Percentiles rank a stretch among this genome's conserved stretches.
Evolutionary conservation across 2,888 invertebrate genomes (phyloP).

Genomic region (Melolontha melolontha): DNA sequence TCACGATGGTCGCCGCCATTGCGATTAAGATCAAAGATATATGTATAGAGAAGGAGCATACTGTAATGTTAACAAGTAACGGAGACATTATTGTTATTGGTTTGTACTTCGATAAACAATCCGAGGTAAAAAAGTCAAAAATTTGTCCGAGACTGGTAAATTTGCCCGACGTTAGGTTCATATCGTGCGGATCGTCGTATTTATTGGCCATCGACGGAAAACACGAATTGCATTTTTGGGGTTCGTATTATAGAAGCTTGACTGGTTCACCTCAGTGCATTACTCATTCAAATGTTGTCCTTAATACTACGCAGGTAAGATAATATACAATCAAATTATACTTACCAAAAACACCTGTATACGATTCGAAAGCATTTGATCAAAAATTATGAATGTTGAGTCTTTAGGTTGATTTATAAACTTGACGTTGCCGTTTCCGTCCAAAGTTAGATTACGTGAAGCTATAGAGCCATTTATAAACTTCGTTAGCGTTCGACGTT

Average conservation of each 20-base stretch:
- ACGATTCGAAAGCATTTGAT: too few relatives aligned
- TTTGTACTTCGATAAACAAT: constrained; percentile 73
- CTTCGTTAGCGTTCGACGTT: too few relatives aligned
- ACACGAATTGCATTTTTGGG: constrained; percentile 79
- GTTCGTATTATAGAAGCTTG: constrained; percentile 67
- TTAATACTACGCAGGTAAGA: constrained; percentile 37
- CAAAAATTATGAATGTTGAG: too few relatives aligned
- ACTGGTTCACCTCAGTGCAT: constrained; percentile 57
- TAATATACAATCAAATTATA: background rate
- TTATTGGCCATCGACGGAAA: constrained; percentile 75
- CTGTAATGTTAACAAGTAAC: constrained; percentile 72
- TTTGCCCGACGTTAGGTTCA: constrained; percentile 40
- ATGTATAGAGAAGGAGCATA: constrained; percentile 72
- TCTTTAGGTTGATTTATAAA: too few relatives aligned
- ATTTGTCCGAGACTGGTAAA: constrained; percentile 44
- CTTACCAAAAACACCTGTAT: too few relatives aligned
- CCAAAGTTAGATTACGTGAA: too few relatives aligned
- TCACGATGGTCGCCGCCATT: constrained; percentile 64
- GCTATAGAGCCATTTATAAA: too few relatives aligned
- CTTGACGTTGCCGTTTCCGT: too few relatives aligned
- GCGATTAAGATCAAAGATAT: constrained; percentile 70
- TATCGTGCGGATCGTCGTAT: constrained; percentile 72
- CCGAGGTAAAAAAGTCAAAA: constrained; percentile 65
- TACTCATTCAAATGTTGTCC: constrained; percentile 48
- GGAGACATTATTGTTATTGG: constrained; percentile 76